A percentile compares a stretch with the other conserved stretches of the same genome.
These are phyloP conservation scores for Peucedramus taeniatus DNA, from an alignment of 2,113 vertebrate genomes.

Conservation along the genomic window DNA sequence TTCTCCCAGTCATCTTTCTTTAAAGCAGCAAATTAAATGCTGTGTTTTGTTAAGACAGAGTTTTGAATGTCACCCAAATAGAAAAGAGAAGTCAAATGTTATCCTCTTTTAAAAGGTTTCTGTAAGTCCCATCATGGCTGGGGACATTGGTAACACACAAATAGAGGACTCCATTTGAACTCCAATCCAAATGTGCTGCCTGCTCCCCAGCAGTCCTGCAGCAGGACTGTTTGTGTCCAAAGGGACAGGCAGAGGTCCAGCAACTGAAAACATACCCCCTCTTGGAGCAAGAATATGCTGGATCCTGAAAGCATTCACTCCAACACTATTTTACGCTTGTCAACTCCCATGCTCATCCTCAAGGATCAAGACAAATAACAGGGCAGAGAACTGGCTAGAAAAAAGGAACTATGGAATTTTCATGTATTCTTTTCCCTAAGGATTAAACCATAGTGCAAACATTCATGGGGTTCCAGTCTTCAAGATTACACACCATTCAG, in stretches of 20 bases:
- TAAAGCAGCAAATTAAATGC: slow-evolving; percentile 39
- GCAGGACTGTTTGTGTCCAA: neutral
- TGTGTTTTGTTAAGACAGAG: neutral
- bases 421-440: neutral
- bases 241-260: neutral
- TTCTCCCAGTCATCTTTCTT: slow-evolving; percentile 67
- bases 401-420: neutral
- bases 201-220: neutral
- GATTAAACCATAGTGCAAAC: neutral
- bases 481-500: neutral
- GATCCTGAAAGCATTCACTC: neutral
- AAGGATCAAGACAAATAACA: neutral
- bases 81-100: neutral
- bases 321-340: neutral
- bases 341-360: neutral
- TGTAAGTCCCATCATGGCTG: neutral
- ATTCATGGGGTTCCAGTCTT: neutral
- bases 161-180: neutral
- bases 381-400: neutral
- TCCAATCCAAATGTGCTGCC: neutral
- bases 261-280: neutral
- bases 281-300: neutral
- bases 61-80: neutral
- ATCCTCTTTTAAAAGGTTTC: neutral
- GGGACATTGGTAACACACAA: neutral